These are phyloP conservation scores for Psilopsiagon aymara DNA, from an alignment of 2,113 vertebrate species.

Conservation along the genomic window DNA sequence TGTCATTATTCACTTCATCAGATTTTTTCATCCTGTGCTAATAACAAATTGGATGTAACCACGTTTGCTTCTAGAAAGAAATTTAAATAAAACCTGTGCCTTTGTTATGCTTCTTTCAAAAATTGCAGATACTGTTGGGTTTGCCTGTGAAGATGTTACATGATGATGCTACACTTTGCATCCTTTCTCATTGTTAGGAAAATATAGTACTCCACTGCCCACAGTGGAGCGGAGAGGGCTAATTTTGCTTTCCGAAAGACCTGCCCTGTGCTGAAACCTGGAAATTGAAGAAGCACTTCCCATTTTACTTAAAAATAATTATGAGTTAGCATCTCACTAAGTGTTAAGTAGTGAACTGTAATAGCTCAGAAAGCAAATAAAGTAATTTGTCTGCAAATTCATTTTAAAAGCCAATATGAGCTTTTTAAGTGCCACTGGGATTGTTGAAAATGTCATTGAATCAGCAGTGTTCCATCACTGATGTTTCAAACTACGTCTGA, in stretches of 20 bases:
- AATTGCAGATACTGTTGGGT: not conserved
- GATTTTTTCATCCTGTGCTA: not conserved
- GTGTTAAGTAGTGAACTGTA: not conserved
- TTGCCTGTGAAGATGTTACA: not conserved
- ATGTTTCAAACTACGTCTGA: not conserved
- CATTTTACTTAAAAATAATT: not conserved
- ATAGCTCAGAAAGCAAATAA: not conserved
- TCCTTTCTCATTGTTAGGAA: not conserved
- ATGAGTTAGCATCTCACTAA: not conserved
- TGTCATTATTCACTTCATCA: not conserved
- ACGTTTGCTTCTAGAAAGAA: not conserved
- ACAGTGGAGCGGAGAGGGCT: not conserved
- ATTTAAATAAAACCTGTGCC: not conserved
- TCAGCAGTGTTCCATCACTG: not conserved
- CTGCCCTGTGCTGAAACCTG: not conserved
- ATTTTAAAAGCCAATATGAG: not conserved
- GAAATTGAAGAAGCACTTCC: not conserved
- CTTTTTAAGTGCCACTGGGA: not conserved
- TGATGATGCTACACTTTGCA: not conserved
- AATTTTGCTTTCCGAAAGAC: not conserved
- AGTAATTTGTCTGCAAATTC: not conserved
- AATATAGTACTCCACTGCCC: not conserved
- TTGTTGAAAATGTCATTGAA: not conserved
- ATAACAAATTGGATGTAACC: not conserved
- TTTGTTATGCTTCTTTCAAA: not conserved